phyloP scores from a whole-genome alignment of 2,888 invertebrate species.

The Orthosia cruda region DNA sequence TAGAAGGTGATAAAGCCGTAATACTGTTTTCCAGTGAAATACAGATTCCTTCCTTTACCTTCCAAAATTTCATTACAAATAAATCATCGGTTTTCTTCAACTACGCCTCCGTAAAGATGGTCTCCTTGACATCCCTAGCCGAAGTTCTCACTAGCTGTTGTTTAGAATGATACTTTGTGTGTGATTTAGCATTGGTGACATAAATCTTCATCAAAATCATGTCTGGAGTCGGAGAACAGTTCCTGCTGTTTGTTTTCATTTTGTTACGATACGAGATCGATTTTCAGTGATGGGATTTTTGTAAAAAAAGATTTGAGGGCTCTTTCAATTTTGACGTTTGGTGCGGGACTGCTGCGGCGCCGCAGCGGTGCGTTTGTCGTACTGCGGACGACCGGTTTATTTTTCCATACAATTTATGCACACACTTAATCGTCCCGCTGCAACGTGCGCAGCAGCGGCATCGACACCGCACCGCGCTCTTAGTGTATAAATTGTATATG shows the following conservation, averaged over 20 bases:
- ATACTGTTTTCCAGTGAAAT: background rate
- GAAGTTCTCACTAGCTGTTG: slow-evolving; percentile 66
- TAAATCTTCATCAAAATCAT: slow-evolving; percentile 86
- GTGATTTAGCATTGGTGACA: slow-evolving; percentile 83
- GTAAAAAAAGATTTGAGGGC: too few species aligned
- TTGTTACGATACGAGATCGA: slow-evolving; percentile 21
- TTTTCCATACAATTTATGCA: too few species aligned
- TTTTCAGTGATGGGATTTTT: background rate
- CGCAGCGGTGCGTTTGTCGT: too few species aligned
- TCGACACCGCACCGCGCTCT: too few species aligned
- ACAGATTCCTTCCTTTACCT: background rate
- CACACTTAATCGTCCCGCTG: too few species aligned
- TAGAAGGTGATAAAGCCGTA: background rate
- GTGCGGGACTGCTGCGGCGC: too few species aligned
- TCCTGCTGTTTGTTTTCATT: slow-evolving; percentile 53
- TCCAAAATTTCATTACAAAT: background rate
- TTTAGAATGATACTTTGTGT: slow-evolving; percentile 80
- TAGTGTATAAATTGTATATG: too few species aligned
- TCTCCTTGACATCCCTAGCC: slow-evolving; percentile 26
- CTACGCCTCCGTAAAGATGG: background rate
- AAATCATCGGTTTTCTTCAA: background rate
- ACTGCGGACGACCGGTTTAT: too few species aligned
- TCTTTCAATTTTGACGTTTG: too few species aligned
- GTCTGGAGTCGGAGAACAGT: slow-evolving; percentile 57
- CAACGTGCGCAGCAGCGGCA: too few species aligned